Base-by-base conservation (phyloP, 2,888 invertebrate species). In the Cerastoderma edule region DNA sequence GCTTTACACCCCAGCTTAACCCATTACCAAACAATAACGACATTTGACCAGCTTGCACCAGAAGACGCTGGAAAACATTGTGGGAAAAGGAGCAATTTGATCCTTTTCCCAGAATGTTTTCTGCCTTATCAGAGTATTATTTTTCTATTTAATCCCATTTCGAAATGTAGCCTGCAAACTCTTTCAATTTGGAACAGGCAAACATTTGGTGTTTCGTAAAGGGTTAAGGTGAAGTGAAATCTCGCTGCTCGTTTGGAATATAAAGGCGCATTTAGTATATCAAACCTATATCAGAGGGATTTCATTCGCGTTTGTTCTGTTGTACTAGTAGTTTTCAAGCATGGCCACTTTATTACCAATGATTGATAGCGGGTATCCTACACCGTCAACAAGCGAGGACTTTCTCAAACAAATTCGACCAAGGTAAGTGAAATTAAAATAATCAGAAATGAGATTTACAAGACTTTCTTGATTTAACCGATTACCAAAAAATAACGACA, bases 321-420 rank as follows among this genome's bases (percentile, higher is more conserved):
- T n/a, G n/a, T n/a, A n/a, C n/a, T n/a, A n/a, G n/a, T n/a, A 56
- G 2, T 56, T 8, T 5, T 27, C 46, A 46, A 50, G 22, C 16
- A 81, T 81, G 81, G 75, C 81, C n/a, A 73, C 75, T 0, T 46
- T 81, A 28, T 57, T 81, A 22, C 81, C 81, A 13, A 27, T 75
- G 35, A 56, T 78, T 1, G 81, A 81, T 66, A 76, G 78, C 44
- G 81, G 71, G 13, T 70, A 67, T 35, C 78, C 73, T 27, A 78
- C 78, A 54, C 64, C 76, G 48, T 63, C 66, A 0, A 76, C 76
- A 3, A 82, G 82, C 60, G 72, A 67, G 6, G 71, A 79, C 50
- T 77, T 82, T 35, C 67, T 79, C 5, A 54, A 70, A 44, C 68
- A 56, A 32, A 13, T 76, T 6, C 71, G 79, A 35, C 79, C 82